Evolutionary conservation across 2,113 vertebrate genomes (phyloP), one percentile per base, ranked within the genome.

Genomic region (Eupsittula cactorum): DNA sequence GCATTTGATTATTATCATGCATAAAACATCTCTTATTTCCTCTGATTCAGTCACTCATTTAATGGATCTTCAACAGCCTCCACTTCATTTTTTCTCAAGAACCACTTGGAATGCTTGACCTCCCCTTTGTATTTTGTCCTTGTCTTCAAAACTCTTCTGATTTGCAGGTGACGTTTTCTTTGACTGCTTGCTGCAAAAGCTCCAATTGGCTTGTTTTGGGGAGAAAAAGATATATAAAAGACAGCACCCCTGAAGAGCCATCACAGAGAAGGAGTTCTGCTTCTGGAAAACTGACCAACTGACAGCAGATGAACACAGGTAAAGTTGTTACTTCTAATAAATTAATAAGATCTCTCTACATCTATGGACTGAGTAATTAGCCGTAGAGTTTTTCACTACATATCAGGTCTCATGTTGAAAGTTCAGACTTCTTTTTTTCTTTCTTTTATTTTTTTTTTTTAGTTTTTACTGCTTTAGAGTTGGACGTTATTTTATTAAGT

Each of bases 381-480:
- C 28, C 11, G 3, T 42, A 33, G 39, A 82, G 4, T 31, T 50
- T 82, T 88, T 69, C 23, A 6, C 16, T 52, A 13, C 0, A 0
- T 39, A 24, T 39, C 21, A 16, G 3, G 3, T 71, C 8, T 79
- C 25, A 41, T n/a, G 10, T 17, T 87, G 50, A 71, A 79, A 19
- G 11, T 44, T 78, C 13, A 69, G 31, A 21, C 4, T 28, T 49
- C 35, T 24, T 67, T 25, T 15, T 29, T 28, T 18, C 5, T 11
- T 25, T 23, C 5, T 47, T 47, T 47, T 46, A 3, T 13, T 49
- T 16, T 28, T 5, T 24, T 57, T 29, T 27, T 4, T 5, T 10
- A 3, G 6, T 39, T 41, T 63, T 82, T 63, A 4, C 2, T 8
- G 2, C 5, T 71, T 71, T 79, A 70, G 11, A 31, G 49, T 21